phyloP scores from a whole-genome alignment of 2,113 vertebrate genomes.

The Takifugu flavidus region DNA sequence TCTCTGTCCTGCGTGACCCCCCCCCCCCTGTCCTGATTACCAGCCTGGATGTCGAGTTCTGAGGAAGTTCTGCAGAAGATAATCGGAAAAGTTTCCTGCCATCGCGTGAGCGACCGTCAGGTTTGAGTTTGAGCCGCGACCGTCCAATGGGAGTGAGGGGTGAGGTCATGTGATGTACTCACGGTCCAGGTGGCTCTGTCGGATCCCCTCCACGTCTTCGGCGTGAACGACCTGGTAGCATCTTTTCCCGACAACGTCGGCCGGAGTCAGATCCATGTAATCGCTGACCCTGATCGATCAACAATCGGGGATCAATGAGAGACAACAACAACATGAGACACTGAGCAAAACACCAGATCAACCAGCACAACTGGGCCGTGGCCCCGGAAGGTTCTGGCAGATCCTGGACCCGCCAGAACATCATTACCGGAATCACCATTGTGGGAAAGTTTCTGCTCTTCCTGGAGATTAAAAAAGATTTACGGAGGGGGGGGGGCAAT shows the following conservation, averaged over 20 bases:
- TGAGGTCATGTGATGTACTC: slow-evolving; percentile 71
- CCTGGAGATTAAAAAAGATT: background rate
- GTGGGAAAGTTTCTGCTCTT: no score
- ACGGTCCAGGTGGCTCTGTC: slow-evolving; percentile 95
- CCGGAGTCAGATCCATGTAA: slow-evolving; percentile 97
- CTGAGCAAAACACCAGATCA: no score
- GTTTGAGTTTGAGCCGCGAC: no score
- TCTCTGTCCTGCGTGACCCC: slow-evolving; percentile 39
- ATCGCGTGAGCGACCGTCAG: background rate
- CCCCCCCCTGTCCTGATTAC: slow-evolving; percentile 50
- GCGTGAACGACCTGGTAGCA: slow-evolving; percentile 99
- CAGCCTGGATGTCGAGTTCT: slow-evolving; percentile 38
- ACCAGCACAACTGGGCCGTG: no score
- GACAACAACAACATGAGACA: background rate
- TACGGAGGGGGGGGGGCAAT: background rate
- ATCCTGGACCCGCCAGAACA: no score
- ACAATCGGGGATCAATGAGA: no score
- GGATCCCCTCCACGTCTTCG: slow-evolving; percentile 96
- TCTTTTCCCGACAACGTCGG: slow-evolving; percentile 94
- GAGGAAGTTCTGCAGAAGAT: slow-evolving; percentile 29
- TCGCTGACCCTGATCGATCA: slow-evolving; percentile 86
- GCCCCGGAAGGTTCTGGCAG: no score
- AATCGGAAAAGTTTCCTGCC: slow-evolving; percentile 49
- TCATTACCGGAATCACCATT: no score
- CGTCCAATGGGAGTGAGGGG: background rate